Conservation (phyloP, 2,888 invertebrate genomes). For the Rosalia funebris region DNA sequence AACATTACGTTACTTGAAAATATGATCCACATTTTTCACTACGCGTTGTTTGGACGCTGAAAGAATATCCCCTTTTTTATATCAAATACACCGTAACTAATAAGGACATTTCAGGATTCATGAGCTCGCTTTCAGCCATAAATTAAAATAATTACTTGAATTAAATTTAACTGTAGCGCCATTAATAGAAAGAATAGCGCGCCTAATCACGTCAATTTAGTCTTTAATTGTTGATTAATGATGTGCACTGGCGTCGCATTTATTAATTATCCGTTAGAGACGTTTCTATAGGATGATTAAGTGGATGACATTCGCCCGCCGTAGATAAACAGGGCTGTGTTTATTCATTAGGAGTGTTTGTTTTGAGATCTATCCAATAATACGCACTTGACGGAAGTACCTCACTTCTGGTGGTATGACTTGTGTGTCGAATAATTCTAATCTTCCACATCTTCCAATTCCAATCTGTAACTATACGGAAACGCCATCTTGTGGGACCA, state of each 20-base stretch:
- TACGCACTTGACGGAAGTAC: slow-evolving; percentile 28
- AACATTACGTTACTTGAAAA: not conserved
- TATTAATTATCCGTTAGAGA: slow-evolving; percentile 60
- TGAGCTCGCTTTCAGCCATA: slow-evolving; percentile 24
- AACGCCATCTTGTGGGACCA: too few relatives aligned
- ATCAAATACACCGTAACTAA: not conserved
- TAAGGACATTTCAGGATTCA: slow-evolving; percentile 20
- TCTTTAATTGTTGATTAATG: slow-evolving; percentile 61
- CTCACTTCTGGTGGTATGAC: slow-evolving; percentile 17
- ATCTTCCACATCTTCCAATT: slow-evolving; percentile 11
- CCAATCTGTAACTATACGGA: too few relatives aligned
- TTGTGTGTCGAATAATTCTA: slow-evolving; percentile 6
- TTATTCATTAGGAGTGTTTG: slow-evolving; percentile 56
- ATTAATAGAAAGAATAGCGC: slow-evolving; percentile 50
- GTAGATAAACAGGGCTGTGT: slow-evolving; percentile 56
- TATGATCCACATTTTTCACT: slow-evolving; percentile 1
- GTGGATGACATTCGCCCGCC: slow-evolving; percentile 56
- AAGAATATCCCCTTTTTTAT: not conserved
- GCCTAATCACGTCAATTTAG: slow-evolving; percentile 57
- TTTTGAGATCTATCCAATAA: slow-evolving; percentile 33
- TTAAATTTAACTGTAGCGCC: slow-evolving; percentile 25
- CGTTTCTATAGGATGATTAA: slow-evolving; percentile 59
- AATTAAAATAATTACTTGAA: slow-evolving; percentile 31
- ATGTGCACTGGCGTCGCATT: slow-evolving; percentile 55
- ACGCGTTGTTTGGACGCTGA: not conserved